Conservation (phyloP, 2,113 vertebrate species). For the Pleuronectes platessa region DNA sequence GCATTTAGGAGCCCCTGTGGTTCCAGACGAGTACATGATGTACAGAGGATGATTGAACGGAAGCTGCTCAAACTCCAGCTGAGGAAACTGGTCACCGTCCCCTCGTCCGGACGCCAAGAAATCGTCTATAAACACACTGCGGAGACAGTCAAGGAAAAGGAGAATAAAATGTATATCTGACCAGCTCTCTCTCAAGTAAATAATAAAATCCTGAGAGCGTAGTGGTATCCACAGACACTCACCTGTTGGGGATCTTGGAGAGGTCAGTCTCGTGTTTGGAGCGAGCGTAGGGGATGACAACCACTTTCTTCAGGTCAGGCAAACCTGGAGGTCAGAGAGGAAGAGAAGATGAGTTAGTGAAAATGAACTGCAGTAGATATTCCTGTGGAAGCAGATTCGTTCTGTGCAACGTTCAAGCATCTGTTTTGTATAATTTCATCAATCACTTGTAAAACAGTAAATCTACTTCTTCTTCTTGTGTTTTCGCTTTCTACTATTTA, state of each 20-base stretch:
- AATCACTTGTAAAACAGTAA: too few relatives aligned
- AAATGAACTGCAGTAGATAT: too few relatives aligned
- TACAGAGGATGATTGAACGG: slow-evolving; percentile 94
- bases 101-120: slow-evolving; percentile 86
- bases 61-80: slow-evolving; percentile 98
- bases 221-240: slow-evolving; percentile 1
- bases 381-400: too few relatives aligned
- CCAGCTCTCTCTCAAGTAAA: too few relatives aligned
- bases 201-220: too few relatives aligned
- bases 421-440: too few relatives aligned
- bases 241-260: slow-evolving; percentile 91
- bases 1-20: slow-evolving; percentile 96
- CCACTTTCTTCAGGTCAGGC: slow-evolving; percentile 90
- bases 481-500: too few relatives aligned
- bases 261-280: slow-evolving; percentile 88
- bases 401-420: too few relatives aligned
- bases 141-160: neutral
- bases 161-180: too few relatives aligned
- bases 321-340: slow-evolving; percentile 81
- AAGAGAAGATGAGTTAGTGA: neutral
- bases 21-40: slow-evolving; percentile 97
- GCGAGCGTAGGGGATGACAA: slow-evolving; percentile 90
- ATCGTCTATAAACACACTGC: slow-evolving; percentile 91
- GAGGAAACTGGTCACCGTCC: slow-evolving; percentile 87
- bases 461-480: too few relatives aligned